Evolutionary conservation across 53 echinoderm and acorn worm species (phyloP).

Genomic region (Patiria pectinifera): DNA sequence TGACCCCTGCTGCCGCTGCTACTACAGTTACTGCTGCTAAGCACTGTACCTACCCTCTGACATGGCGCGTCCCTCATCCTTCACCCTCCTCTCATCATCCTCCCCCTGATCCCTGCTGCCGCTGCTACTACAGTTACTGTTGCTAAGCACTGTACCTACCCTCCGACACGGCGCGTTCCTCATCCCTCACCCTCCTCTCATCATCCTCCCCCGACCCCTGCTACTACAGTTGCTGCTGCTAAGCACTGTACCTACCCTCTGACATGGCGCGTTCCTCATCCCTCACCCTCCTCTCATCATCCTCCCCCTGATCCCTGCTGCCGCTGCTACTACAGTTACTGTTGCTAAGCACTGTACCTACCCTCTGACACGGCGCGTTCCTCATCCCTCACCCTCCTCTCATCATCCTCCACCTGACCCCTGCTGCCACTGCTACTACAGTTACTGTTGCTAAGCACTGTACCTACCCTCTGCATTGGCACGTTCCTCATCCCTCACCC

Average conservation of each 20-base stretch:
- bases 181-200: slow-evolving; percentile 7
- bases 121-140: too few relatives aligned
- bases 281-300: slow-evolving; percentile 15
- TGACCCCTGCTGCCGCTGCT: neutral
- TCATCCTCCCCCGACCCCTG: slow-evolving; percentile 48
- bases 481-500: neutral
- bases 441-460: too few relatives aligned
- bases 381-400: neutral
- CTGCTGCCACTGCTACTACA: too few relatives aligned
- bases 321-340: too few relatives aligned
- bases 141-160: neutral
- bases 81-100: too few relatives aligned
- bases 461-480: slow-evolving; percentile 38
- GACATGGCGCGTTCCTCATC: slow-evolving; percentile 33
- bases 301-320: neutral
- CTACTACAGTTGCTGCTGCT: too few relatives aligned
- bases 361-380: slow-evolving; percentile 38
- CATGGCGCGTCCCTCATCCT: neutral
- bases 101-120: too few relatives aligned
- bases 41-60: slow-evolving; percentile 27
- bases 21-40: too few relatives aligned
- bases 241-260: slow-evolving; percentile 27
- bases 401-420: slow-evolving; percentile 27
- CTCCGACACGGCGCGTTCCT: slow-evolving; percentile 41
- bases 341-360: neutral